Evolutionary conservation across 2,113 vertebrate species (phyloP).

Genomic region (Herpetotheres cachinnans): DNA sequence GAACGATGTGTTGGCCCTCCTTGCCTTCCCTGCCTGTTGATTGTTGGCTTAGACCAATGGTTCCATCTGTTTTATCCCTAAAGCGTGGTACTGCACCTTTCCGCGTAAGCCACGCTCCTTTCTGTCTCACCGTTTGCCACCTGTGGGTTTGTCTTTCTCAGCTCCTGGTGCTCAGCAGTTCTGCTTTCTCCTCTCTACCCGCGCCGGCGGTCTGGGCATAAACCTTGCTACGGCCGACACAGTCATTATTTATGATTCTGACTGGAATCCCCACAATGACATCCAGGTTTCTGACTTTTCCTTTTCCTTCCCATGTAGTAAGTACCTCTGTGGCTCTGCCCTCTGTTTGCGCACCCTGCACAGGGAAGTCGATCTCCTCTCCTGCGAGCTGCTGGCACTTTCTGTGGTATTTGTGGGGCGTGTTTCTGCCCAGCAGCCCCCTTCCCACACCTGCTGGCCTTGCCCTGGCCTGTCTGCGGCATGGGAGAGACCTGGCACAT

Average conservation of each 20-base stretch:
- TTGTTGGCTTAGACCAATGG: accelerated
- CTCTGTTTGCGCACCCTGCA: background rate
- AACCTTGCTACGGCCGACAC: slow-evolving; percentile 97
- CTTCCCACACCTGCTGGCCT: background rate
- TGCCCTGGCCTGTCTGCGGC: background rate
- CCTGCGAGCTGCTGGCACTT: background rate
- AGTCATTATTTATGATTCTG: slow-evolving; percentile 96
- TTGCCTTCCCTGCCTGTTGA: background rate
- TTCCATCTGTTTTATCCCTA: background rate
- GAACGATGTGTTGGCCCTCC: background rate
- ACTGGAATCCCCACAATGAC: slow-evolving; percentile 99
- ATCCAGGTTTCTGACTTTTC: slow-evolving; percentile 84
- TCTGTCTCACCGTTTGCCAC: background rate
- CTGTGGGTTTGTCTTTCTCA: slow-evolving; percentile 68
- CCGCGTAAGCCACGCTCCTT: background rate
- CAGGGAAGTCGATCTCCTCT: background rate
- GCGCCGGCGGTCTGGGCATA: slow-evolving; percentile 95
- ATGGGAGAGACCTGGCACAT: background rate
- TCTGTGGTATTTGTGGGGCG: background rate
- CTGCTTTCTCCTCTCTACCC: slow-evolving; percentile 96
- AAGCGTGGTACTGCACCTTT: background rate
- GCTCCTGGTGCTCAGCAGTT: slow-evolving; percentile 98
- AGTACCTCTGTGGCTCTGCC: background rate
- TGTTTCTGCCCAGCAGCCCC: background rate
- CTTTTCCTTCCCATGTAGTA: background rate